Evolutionary conservation across 2,888 invertebrate species (phyloP), one percentile per base, ranked within the genome.

Genomic region (Hedychridium roseum): DNA sequence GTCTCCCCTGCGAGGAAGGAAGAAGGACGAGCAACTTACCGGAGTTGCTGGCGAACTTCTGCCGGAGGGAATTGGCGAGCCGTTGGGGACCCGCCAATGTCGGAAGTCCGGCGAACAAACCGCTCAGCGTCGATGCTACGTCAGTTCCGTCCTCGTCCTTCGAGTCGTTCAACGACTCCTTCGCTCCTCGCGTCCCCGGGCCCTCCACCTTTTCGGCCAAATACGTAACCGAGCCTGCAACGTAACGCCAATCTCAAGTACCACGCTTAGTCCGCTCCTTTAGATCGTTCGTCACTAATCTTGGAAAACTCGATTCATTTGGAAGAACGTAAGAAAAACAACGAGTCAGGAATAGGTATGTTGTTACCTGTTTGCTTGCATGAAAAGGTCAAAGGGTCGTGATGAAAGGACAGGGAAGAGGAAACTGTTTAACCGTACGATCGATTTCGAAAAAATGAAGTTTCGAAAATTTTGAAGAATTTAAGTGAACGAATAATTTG

Each of bases 191-290:
- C 56, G 68, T 71, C 73, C 71, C 74, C 70, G 73, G 78, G 76
- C 78, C 78, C 78, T 78, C 78, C 78, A 77, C 77, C 73, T 77
- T 78, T 78, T 70, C 70, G 70, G 73, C 65, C 70, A 71, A 75
- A 67, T 71, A 65, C 67, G 64, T 66, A 74, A 76, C 75, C 70
- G 72, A 73, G 69, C 64, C 78, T 76, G 60, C 39, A 43, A n/a
- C 32, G 26, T 28, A 14, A 36, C 12, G 38, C 3, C 14, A 3
- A 9, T 14, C 1, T 3, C 28, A 9, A n/a, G n/a, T n/a, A n/a
- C n/a, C 21, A 21, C 32, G 16, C 46, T 38, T 44, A 43, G 43
- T 39, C 32, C 41, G 35, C 31, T 26, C 40, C 39, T 21, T n/a
- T 21, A 14, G 26, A 38, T 40, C 36, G 30, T 37, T 18, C 23